These are phyloP conservation scores for Xiphias gladius DNA, from an alignment of 2,113 vertebrate genomes.

Conservation along the genomic window DNA sequence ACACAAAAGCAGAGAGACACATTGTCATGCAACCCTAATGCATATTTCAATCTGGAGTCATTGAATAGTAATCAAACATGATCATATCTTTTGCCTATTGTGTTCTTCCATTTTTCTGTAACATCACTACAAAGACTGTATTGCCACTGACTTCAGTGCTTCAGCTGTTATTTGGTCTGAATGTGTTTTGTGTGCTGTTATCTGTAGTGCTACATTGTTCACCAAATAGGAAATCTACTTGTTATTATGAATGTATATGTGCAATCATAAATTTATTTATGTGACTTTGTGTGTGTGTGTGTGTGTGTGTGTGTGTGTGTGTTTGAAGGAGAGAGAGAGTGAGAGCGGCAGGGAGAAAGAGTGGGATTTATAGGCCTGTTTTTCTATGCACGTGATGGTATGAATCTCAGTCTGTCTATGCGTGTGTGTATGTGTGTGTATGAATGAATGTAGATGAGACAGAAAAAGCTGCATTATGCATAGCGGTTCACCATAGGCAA, in stretches of 20 bases:
- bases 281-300: constrained; percentile 55
- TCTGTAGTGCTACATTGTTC: constrained; percentile 56
- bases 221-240: constrained; percentile 50
- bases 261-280: constrained; percentile 60
- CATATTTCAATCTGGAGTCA: constrained; percentile 53
- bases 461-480: constrained; percentile 87
- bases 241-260: constrained; percentile 59
- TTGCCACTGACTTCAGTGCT: constrained; percentile 45
- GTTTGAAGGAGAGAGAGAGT: constrained; percentile 46
- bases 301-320: background rate
- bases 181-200: constrained; percentile 64
- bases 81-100: constrained; percentile 61
- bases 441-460: constrained; percentile 84
- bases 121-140: constrained; percentile 42
- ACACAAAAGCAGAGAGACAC: constrained; percentile 26
- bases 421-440: constrained; percentile 64
- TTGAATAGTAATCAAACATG: constrained; percentile 48
- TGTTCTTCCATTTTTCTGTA: constrained; percentile 43
- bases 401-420: constrained; percentile 57
- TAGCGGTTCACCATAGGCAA: constrained; percentile 83
- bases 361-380: constrained; percentile 70
- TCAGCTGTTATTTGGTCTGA: constrained; percentile 51
- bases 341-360: constrained; percentile 41
- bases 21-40: constrained; percentile 44
- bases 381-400: constrained; percentile 71